Evolutionary conservation across 2,888 invertebrate species (phyloP).

Genomic region (Tachystola acroxantha): DNA sequence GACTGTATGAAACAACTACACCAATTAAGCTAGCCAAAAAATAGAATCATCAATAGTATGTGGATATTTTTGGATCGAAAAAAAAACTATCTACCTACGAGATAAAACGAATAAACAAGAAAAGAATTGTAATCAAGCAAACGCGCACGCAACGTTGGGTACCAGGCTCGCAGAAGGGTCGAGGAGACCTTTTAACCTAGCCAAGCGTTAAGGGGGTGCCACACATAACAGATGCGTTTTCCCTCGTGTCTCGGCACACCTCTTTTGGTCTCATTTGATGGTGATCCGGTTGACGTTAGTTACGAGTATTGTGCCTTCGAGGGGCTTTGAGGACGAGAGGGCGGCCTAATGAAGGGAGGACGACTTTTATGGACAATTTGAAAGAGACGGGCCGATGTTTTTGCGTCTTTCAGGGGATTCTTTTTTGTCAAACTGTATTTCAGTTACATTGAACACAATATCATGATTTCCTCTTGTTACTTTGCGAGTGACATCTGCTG

Average conservation of each 20-base stretch:
- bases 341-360: conserved; percentile 32
- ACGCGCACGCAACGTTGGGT: conserved; percentile 12
- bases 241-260: conserved; percentile 14
- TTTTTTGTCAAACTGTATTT: too few relatives aligned
- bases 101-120: conserved; percentile 2
- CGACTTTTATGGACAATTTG: conserved; percentile 43
- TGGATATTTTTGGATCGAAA: too few relatives aligned
- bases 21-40: too few relatives aligned
- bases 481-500: too few relatives aligned
- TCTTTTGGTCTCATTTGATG: conserved; percentile 25
- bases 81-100: too few relatives aligned
- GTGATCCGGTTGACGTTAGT: conserved; percentile 49
- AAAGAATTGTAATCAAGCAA: conserved; percentile 9
- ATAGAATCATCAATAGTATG: too few relatives aligned
- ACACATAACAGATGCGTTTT: conserved; percentile 35
- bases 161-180: conserved; percentile 30
- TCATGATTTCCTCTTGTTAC: too few relatives aligned
- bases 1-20: too few relatives aligned
- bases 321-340: conserved; percentile 30
- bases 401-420: conserved; percentile 1
- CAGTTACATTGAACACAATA: too few relatives aligned
- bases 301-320: conserved; percentile 35
- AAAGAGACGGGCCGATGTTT: conserved; percentile 22
- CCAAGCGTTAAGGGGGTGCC: conserved; percentile 15
- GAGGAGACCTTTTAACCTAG: conserved; percentile 13